A percentile compares a stretch with the other conserved stretches of the same genome.
Evolutionary conservation across 1,140 invertebrate species (phyloP).

Genomic region (Eumaeus atala): DNA sequence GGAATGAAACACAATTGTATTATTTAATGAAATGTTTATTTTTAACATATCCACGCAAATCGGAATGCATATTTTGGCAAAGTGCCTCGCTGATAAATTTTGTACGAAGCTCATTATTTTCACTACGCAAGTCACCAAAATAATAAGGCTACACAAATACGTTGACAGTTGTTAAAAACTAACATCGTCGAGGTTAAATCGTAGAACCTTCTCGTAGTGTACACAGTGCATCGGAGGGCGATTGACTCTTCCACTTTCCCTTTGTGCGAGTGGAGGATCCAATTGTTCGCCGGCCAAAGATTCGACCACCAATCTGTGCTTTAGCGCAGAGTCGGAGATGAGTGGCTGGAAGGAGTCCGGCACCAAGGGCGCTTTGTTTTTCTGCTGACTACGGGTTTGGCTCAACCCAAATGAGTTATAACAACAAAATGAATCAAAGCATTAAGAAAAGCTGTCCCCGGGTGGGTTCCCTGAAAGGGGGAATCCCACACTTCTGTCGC

Average conservation of each 20-base stretch:
- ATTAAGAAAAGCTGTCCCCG: background rate
- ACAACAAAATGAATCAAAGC: background rate
- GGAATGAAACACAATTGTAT: too few species aligned
- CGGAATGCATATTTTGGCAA: background rate
- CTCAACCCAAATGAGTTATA: background rate
- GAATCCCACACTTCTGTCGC: background rate
- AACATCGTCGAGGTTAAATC: too few species aligned
- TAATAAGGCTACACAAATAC: too few species aligned
- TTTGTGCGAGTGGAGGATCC: too few species aligned
- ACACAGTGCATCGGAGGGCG: too few species aligned
- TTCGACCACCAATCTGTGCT: constrained; percentile 6
- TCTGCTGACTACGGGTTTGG: background rate
- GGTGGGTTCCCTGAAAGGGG: background rate
- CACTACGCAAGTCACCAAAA: too few species aligned
- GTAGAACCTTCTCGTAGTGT: too few species aligned
- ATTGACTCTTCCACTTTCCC: too few species aligned
- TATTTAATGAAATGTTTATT: constrained; percentile 5
- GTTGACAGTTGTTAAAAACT: too few species aligned
- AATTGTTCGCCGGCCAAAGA: too few species aligned
- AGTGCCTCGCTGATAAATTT: background rate
- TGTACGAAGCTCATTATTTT: too few species aligned
- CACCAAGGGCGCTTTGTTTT: background rate
- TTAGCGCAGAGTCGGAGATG: background rate
- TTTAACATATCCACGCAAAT: constrained; percentile 1
- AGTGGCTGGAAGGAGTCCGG: background rate